These are phyloP conservation scores for Oryzias javanicus DNA, from an alignment of 2,113 vertebrate genomes.

Conservation along the genomic window DNA sequence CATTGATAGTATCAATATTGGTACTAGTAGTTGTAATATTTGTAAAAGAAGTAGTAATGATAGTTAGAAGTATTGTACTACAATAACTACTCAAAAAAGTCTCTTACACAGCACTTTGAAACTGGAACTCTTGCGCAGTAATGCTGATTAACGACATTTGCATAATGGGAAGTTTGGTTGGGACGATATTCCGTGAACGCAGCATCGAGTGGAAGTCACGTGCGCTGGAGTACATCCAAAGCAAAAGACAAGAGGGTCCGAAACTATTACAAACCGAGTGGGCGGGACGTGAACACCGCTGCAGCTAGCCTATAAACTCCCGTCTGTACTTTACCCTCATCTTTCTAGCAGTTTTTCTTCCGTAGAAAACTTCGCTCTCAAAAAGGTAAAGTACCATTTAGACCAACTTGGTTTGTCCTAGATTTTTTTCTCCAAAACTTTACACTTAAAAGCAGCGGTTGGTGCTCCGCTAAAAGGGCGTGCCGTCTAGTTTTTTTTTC, in stretches of 20 bases:
- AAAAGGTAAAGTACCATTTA: slow-evolving; percentile 36
- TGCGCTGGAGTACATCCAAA: neutral
- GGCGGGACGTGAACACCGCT: slow-evolving; percentile 30
- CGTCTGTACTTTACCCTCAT: neutral
- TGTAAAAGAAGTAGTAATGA: too few relatives aligned
- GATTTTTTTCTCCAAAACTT: neutral
- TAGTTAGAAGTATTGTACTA: too few relatives aligned
- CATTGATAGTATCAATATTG: too few relatives aligned
- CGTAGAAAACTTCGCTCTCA: neutral
- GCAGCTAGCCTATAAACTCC: neutral
- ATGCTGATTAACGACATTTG: too few relatives aligned
- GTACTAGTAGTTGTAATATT: too few relatives aligned
- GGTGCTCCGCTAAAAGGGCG: neutral
- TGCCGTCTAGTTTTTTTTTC: too few relatives aligned
- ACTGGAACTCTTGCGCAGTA: too few relatives aligned
- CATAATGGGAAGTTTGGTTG: neutral
- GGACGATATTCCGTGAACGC: slow-evolving; percentile 17
- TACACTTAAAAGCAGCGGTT: neutral
- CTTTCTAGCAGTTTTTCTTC: neutral
- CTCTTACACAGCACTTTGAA: too few relatives aligned
- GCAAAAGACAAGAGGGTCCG: neutral
- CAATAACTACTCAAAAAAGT: too few relatives aligned
- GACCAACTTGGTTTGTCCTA: neutral
- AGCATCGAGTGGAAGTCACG: neutral
- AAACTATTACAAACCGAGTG: neutral